Conservation (phyloP, 1,140 invertebrate species). For the Papilio aristodemus region DNA sequence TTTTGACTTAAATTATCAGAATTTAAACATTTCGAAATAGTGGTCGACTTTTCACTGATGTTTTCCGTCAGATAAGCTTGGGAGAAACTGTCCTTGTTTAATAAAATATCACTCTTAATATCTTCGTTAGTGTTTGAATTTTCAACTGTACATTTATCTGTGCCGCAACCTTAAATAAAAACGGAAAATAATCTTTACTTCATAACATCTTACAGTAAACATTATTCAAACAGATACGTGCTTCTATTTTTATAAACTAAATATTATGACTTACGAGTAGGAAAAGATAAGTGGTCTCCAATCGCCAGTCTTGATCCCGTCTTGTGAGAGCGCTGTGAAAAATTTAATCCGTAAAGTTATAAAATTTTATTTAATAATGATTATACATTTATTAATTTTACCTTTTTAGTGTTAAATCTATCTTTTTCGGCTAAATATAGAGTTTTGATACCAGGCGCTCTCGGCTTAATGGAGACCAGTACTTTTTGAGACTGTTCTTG, state of each 20-base stretch:
- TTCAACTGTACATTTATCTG: slow-evolving; percentile 46
- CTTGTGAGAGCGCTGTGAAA: slow-evolving; percentile 54
- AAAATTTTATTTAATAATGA: neutral
- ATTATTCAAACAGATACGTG: too few relatives aligned
- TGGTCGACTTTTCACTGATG: slow-evolving; percentile 45
- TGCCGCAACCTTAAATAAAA: slow-evolving; percentile 48
- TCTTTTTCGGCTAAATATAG: slow-evolving; percentile 66
- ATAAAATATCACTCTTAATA: slow-evolving; percentile 37
- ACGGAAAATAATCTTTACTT: slow-evolving; percentile 13
- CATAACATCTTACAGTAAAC: neutral
- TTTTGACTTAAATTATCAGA: slow-evolving; percentile 38
- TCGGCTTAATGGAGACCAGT: slow-evolving; percentile 61
- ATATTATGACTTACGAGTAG: slow-evolving; percentile 52
- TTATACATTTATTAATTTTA: slow-evolving; percentile 32
- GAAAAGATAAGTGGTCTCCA: slow-evolving; percentile 66
- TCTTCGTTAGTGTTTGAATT: slow-evolving; percentile 42
- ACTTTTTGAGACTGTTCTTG: slow-evolving; percentile 54
- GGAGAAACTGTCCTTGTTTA: slow-evolving; percentile 42
- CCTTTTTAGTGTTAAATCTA: slow-evolving; percentile 56
- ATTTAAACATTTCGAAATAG: slow-evolving; percentile 50
- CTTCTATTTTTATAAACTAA: neutral
- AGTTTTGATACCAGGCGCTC: slow-evolving; percentile 64
- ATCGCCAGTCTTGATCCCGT: slow-evolving; percentile 60
- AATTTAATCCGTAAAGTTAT: slow-evolving; percentile 13
- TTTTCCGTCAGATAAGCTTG: slow-evolving; percentile 43